These are phyloP conservation scores for Macrotrachela quadricornifera DNA, from an alignment of 1,140 invertebrate species.

Conservation along the genomic window DNA sequence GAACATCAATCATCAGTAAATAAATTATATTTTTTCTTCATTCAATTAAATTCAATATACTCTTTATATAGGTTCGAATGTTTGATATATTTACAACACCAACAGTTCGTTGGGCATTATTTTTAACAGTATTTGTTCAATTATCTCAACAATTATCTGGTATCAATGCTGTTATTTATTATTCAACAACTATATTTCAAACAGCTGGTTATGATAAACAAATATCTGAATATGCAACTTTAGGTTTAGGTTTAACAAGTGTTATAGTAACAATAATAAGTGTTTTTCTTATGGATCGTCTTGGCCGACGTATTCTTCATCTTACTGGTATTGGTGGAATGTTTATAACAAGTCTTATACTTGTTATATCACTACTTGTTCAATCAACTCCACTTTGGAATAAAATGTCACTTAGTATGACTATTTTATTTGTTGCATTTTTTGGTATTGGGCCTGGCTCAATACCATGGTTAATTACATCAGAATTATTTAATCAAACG, in stretches of 20 bases:
- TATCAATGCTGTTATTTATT: conserved; percentile 43
- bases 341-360: conserved; percentile 6
- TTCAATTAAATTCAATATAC: no score
- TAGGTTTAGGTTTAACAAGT: no score
- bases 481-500: conserved; percentile 13
- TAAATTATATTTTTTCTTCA: no score
- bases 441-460: conserved; percentile 24
- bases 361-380: conserved; percentile 6
- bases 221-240: no score
- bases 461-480: conserved; percentile 13
- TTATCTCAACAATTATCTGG: conserved; percentile 62
- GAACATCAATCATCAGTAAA: no score
- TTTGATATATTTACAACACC: no score
- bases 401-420: conserved; percentile 2
- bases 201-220: no score
- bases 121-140: conserved; percentile 62
- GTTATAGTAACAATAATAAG: no score
- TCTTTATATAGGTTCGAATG: no score
- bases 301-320: conserved; percentile 13
- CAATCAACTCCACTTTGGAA: no score
- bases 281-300: conserved; percentile 21
- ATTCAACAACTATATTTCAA: no score
- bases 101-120: conserved; percentile 36
- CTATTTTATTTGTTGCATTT: conserved; percentile 19
- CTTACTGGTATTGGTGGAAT: conserved; percentile 5